Evolutionary conservation across 2,888 invertebrate genomes (phyloP), one percentile per base, ranked within the genome.

Genomic region (Drosophila mimetica): DNA sequence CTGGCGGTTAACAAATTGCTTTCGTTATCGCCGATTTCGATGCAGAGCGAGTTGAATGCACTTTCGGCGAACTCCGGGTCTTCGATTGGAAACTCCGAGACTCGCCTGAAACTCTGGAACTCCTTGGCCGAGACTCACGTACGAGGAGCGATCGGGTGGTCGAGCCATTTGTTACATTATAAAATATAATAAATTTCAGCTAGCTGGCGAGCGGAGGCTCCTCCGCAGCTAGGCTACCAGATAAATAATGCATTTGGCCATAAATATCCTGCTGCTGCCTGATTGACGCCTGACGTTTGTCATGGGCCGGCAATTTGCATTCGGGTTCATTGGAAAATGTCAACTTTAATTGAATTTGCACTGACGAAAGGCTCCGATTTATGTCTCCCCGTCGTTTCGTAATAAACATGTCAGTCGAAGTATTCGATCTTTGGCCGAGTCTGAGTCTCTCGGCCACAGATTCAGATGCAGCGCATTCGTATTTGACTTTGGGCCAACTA

Each of bases 331-430:
- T 75, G 78, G 69, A 73, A 76, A 76, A 88, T 86, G 85, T 83
- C 85, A 83, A 77, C 86, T 86, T 88, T 88, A 86, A 86, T 86
- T 86, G 85, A 86, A 86, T 88, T 86, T 86, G 80, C 86, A 88
- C 81, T 71, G 70, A 70, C 70, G 70, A 70, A 71, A 60, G 52
- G 34, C 63, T 22, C 57, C 74, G 73, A 84, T 84, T 86, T 86
- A 84, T 81, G 87, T 67, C 58, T 52, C 64, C 52, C 51, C 53
- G 60, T 64, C 66, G 60, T 70, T 70, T 63, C 37, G 83, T 87
- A 85, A 85, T 85, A 85, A 85, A 85, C 83, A 87, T 87, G 88
- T 85, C 84, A 82, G 77, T 44, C 58, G 59, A 60, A 42, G 71
- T 58, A 52, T 69, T 70, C 58, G 63, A 80, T 64, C 63, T 61